phyloP scores from a whole-genome alignment of 1,140 invertebrate genomes.

The Drosophila arawakana region DNA sequence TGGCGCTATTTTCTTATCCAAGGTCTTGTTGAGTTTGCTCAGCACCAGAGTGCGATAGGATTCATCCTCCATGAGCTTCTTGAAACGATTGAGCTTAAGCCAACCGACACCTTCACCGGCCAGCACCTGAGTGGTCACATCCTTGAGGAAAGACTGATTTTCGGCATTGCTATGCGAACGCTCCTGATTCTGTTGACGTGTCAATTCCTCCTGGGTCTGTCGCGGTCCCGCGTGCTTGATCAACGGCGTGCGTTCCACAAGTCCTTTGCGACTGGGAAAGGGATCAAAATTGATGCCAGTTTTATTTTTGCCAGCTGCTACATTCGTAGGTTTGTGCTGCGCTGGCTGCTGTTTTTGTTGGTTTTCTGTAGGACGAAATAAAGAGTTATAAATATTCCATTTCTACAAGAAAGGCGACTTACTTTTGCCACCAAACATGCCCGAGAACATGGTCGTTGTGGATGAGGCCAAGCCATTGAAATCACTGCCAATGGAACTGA shows the following conservation, averaged over 20 bases:
- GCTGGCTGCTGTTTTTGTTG: slow-evolving; percentile 65
- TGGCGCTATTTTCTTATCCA: slow-evolving; percentile 96
- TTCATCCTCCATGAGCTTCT: slow-evolving; percentile 99
- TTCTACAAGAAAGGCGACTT: slow-evolving; percentile 5
- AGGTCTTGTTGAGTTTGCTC: slow-evolving; percentile 96
- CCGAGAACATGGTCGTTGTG: slow-evolving; percentile 96
- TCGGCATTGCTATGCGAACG: slow-evolving; percentile 91
- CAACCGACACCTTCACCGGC: slow-evolving; percentile 98
- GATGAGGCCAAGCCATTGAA: slow-evolving; percentile 95
- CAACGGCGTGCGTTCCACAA: slow-evolving; percentile 95
- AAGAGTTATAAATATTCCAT: not conserved
- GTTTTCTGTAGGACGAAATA: slow-evolving; percentile 45
- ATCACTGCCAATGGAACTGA: slow-evolving; percentile 94
- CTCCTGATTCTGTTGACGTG: slow-evolving; percentile 88
- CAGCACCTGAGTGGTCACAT: slow-evolving; percentile 95
- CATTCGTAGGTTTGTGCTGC: slow-evolving; percentile 75
- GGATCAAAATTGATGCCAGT: slow-evolving; percentile 89
- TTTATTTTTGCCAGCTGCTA: slow-evolving; percentile 85
- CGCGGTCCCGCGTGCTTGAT: slow-evolving; percentile 92
- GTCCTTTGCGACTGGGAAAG: slow-evolving; percentile 92
- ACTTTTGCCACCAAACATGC: slow-evolving; percentile 91
- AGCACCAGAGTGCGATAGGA: slow-evolving; percentile 98
- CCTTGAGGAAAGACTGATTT: slow-evolving; percentile 94
- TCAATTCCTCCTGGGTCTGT: slow-evolving; percentile 88
- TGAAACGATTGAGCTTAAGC: slow-evolving; percentile 96